Evolutionary conservation across 2,113 vertebrate species (phyloP), one percentile per base, ranked within the genome.

Genomic region (Machaerirhynchus nigripectus): DNA sequence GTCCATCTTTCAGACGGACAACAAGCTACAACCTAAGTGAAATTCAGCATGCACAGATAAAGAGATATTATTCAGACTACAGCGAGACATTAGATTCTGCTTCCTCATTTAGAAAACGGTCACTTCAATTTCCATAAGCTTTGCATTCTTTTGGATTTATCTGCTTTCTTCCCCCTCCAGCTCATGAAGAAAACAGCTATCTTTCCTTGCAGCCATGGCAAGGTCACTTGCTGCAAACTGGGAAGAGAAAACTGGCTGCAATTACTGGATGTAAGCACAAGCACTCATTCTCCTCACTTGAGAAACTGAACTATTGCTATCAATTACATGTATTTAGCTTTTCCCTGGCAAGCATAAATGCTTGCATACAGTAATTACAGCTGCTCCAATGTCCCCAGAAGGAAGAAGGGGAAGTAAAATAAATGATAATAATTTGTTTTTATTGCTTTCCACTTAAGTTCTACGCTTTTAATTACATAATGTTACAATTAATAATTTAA

Each of bases 301-400:
- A 83, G 85, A 87, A 94, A 85, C 52, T n/a, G 78, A 95, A 46
- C 42, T 93, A 53, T 50, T 90, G 53, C 63, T 87, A 68, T 79
- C 82, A 91, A 88, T 92, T 94, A 83, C 67, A 64, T 5, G 61
- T 53, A 93, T 90, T 95, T 90, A 85, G 82, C 49, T 92, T 64
- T 91, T 88, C 46, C 65, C 50, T 90, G 75, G 94, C 70, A 90
- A 87, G 69, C 13, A 2, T 64, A 90, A 95, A 93, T 55, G 86
- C 56, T 63, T 47, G 12, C 59, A 84, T 39, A 67, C 47, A 77
- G 59, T 89, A 96, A 96, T 92, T 88, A 92, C 83, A 95, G 79
- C 80, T 92, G 86, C 33, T 89, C 42, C 1, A 0, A 49, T 67
- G 80, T 73, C 68, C 75, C 42, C 61, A 88, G 55, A 77, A 83